A percentile compares a stretch with the other conserved stretches of the same genome.
Conservation (phyloP, 2,113 vertebrate species). For the Aegithalos caudatus region DNA sequence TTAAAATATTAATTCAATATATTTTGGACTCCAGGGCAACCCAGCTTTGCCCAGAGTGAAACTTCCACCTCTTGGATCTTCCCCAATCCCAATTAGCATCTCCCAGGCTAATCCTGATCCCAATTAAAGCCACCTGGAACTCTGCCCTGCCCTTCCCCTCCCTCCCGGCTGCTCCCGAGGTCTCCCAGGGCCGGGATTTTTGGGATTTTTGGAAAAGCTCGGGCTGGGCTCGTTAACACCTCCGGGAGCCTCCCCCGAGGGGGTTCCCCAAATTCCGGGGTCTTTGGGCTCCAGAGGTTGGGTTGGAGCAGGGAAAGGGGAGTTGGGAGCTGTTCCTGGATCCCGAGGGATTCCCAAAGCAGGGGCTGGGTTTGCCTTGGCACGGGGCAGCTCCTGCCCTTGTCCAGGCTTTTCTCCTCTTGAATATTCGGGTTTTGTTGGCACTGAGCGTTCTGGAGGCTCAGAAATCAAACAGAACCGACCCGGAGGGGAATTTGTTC, state of each 20-base stretch:
- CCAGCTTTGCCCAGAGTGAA: background rate
- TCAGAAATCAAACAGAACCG: background rate
- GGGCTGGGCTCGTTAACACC: background rate
- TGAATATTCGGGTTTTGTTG: background rate
- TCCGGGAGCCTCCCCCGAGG: background rate
- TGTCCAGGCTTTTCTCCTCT: background rate
- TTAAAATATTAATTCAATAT: no score
- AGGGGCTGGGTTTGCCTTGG: background rate
- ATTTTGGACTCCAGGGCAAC: background rate
- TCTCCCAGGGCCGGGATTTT: background rate
- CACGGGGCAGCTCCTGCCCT: accelerated
- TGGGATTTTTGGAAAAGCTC: background rate
- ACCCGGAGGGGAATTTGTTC: background rate
- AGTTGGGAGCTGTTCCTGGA: background rate
- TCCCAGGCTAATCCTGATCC: background rate
- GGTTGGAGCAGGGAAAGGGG: background rate
- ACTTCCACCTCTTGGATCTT: accelerated
- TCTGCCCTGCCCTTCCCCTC: no score
- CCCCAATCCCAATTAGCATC: background rate
- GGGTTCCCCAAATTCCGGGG: background rate
- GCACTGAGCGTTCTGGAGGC: background rate
- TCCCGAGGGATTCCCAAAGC: accelerated
- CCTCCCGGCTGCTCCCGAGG: background rate
- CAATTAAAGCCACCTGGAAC: background rate
- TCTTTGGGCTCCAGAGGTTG: background rate